Percentiles rank a stretch among this genome's conserved stretches.
These are phyloP conservation scores for Cyprinodon tularosa DNA, from an alignment of 2,113 vertebrate species.

Conservation along the genomic window DNA sequence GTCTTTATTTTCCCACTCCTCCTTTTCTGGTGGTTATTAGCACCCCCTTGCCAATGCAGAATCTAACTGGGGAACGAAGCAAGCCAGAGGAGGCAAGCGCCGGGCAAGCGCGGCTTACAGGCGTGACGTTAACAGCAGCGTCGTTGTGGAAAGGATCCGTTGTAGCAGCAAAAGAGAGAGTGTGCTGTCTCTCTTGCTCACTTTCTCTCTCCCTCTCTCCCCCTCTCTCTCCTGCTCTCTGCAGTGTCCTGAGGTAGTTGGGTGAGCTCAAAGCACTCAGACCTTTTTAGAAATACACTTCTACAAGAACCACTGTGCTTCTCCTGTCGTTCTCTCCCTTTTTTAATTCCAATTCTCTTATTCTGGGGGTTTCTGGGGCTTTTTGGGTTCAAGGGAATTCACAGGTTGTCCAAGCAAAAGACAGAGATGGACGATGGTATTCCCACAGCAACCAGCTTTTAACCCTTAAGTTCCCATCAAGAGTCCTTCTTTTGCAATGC, in stretches of 20 bases:
- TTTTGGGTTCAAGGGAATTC: constrained; percentile 58
- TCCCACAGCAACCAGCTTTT: constrained; percentile 67
- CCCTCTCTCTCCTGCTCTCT: constrained; percentile 53
- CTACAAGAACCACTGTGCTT: constrained; percentile 67
- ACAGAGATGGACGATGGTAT: constrained; percentile 65
- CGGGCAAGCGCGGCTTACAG: constrained; percentile 64
- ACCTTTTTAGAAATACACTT: constrained; percentile 75
- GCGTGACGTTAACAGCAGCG: constrained; percentile 77
- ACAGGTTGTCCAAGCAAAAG: constrained; percentile 55
- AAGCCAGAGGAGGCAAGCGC: constrained; percentile 54
- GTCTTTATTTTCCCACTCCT: constrained; percentile 39
- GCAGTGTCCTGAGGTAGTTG: constrained; percentile 81
- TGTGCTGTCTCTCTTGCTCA: constrained; percentile 24
- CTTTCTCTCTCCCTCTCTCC: constrained; percentile 25
- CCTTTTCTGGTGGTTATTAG: constrained; percentile 59
- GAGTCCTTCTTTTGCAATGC: constrained; percentile 45
- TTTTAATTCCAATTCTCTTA: constrained; percentile 51
- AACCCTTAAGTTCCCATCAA: constrained; percentile 62
- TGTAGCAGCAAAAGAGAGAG: constrained; percentile 76
- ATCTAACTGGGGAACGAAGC: constrained; percentile 59
- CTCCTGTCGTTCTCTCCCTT: constrained; percentile 21
- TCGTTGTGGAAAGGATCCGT: constrained; percentile 78
- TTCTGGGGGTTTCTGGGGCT: constrained; percentile 57
- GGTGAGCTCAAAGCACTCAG: constrained; percentile 78
- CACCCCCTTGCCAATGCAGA: constrained; percentile 56